These are phyloP conservation scores for Orius insidiosus DNA, from an alignment of 1,140 invertebrate genomes.

Conservation along the genomic window DNA sequence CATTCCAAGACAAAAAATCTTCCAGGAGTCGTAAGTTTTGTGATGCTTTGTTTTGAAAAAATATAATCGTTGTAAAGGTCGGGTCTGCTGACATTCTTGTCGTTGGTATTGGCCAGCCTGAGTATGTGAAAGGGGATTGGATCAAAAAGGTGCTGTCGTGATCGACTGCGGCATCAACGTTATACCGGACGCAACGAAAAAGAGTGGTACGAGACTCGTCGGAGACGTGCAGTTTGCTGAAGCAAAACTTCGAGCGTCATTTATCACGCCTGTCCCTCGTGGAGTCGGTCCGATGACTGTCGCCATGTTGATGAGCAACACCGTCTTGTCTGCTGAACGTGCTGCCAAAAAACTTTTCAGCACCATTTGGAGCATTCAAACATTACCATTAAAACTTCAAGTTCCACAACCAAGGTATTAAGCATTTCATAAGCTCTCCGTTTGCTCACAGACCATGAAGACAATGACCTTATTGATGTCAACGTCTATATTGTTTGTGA, in stretches of 20 bases:
- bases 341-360: constrained; percentile 35
- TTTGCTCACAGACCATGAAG: too few relatives aligned
- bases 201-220: constrained; percentile 66
- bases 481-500: too few relatives aligned
- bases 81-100: constrained; percentile 85
- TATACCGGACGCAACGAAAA: constrained; percentile 71
- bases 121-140: constrained; percentile 90
- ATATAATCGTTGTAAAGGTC: constrained; percentile 26
- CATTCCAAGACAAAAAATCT: constrained; percentile 87
- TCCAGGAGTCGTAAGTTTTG: constrained; percentile 44
- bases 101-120: constrained; percentile 79
- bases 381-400: constrained; percentile 37
- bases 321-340: constrained; percentile 61
- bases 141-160: constrained; percentile 97
- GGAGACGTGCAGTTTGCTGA: constrained; percentile 87
- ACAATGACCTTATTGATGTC: too few relatives aligned
- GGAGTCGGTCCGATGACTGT: constrained; percentile 98
- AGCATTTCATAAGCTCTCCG: neutral
- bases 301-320: constrained; percentile 94
- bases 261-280: constrained; percentile 93
- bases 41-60: constrained; percentile 17
- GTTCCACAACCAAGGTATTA: constrained; percentile 53
- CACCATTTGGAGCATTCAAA: constrained; percentile 43
- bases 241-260: constrained; percentile 59
- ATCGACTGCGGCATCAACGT: constrained; percentile 98